A percentile compares a stretch with the other conserved stretches of the same genome.
phyloP scores from a whole-genome alignment of 37 sponge, comb jelly and placozoan species.

The Ianthella basta region DNA sequence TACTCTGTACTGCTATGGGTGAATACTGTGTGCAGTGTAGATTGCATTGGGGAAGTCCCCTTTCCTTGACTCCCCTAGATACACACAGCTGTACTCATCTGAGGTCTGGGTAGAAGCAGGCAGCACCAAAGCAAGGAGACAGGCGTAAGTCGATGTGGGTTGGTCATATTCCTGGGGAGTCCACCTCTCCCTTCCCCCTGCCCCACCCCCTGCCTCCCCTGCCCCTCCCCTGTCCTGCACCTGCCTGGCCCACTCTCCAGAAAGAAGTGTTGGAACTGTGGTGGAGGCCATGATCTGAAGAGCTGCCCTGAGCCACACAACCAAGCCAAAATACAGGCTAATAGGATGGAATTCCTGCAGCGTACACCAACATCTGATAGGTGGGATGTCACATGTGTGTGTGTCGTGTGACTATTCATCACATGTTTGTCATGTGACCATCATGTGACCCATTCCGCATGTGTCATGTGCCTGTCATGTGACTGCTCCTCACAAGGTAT shows the following conservation, averaged over 20 bases:
- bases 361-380: neutral
- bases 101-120: neutral
- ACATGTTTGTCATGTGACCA: neutral
- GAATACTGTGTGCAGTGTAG: neutral
- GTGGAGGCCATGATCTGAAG: conserved; percentile 66
- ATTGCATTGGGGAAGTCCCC: neutral
- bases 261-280: conserved; percentile 74
- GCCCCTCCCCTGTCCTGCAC: neutral
- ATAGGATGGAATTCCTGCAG: neutral
- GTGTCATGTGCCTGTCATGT: neutral
- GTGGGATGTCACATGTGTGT: no score
- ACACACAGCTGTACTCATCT: conserved; percentile 24
- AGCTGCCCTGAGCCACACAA: conserved; percentile 44
- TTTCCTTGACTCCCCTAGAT: conserved; percentile 8
- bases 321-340: conserved; percentile 20
- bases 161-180: conserved; percentile 4
- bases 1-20: neutral
- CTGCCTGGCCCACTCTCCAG: neutral
- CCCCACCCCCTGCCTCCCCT: conserved; percentile 13
- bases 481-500: conserved; percentile 37
- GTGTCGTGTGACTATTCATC: neutral
- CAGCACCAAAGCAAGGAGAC: neutral
- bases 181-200: neutral
- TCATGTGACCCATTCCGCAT: neutral
- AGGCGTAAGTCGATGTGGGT: neutral